A percentile compares a stretch with the other conserved stretches of the same genome.
These are phyloP conservation scores for Myiopsitta monachus DNA, from an alignment of 2,113 vertebrate genomes.

Conservation along the genomic window DNA sequence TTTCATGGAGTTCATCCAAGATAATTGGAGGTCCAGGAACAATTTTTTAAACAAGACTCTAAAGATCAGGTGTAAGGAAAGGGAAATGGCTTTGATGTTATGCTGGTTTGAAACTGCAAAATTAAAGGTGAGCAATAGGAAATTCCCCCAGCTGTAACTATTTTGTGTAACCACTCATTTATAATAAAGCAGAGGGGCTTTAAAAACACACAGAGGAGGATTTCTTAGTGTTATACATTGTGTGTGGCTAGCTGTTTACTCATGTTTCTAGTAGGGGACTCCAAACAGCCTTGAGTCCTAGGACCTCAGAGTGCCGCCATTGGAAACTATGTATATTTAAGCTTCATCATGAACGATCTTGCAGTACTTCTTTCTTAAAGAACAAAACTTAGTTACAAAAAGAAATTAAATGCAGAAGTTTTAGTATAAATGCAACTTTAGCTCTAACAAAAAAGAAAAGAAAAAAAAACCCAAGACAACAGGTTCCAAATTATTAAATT, in stretches of 20 bases:
- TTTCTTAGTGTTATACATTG: not conserved
- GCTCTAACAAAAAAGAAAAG: not conserved
- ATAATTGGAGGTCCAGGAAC: not conserved
- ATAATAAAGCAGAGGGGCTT: not conserved
- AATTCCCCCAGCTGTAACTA: not conserved
- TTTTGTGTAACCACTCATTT: not conserved
- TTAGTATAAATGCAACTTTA: not conserved
- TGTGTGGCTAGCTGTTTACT: not conserved
- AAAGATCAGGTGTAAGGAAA: not conserved
- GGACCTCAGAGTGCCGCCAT: not conserved
- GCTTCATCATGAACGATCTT: not conserved
- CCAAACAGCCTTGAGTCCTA: not conserved
- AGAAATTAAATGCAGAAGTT: not conserved
- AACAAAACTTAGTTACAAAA: not conserved
- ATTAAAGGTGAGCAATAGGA: not conserved
- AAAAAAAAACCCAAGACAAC: not conserved
- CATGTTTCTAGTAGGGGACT: not conserved
- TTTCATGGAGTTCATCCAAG: not conserved
- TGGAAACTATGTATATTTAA: not conserved
- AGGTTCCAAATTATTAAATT: slow-evolving; percentile 16
- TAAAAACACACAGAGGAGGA: not conserved
- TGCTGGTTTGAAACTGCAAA: not conserved
- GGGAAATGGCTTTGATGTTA: not conserved
- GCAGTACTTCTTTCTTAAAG: not conserved
- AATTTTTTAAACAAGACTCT: not conserved